Conservation (phyloP, 2,888 invertebrate genomes). For the Drosophila algonquin region DNA sequence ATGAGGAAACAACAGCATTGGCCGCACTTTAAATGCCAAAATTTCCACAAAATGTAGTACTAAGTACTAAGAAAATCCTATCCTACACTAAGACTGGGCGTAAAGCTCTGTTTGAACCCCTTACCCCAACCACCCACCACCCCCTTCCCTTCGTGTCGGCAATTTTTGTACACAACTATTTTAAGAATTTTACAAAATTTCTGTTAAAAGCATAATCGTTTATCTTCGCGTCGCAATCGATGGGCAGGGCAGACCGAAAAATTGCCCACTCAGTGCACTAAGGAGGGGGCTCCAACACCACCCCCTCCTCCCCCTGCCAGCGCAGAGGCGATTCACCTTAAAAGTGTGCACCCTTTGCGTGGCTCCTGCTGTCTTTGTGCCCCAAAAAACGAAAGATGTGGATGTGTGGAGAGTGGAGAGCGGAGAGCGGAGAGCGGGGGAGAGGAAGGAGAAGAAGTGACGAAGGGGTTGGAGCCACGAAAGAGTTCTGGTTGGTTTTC, state of each 20-base stretch:
- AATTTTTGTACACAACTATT: constrained; percentile 57
- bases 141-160: constrained; percentile 40
- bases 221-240: constrained; percentile 57
- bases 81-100: no score
- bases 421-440: not conserved
- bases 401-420: not conserved
- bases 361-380: constrained; percentile 58
- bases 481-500: constrained; percentile 45
- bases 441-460: not conserved
- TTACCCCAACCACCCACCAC: no score
- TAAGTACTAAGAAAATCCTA: no score
- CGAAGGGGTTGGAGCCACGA: constrained; percentile 2
- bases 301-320: no score
- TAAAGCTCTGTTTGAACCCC: no score
- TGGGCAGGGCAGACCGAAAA: not conserved
- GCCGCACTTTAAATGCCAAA: no score
- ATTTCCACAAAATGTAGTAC: no score
- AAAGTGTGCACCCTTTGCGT: constrained; percentile 53
- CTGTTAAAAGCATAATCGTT: constrained; percentile 68
- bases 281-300: no score
- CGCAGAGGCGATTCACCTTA: constrained; percentile 36
- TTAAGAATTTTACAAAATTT: constrained; percentile 68
- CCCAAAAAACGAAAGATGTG: not conserved
- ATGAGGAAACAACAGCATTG: no score
- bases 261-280: no score